Evolutionary conservation across 2,888 invertebrate species (phyloP).

Genomic region (Troides oblongomaculatus): DNA sequence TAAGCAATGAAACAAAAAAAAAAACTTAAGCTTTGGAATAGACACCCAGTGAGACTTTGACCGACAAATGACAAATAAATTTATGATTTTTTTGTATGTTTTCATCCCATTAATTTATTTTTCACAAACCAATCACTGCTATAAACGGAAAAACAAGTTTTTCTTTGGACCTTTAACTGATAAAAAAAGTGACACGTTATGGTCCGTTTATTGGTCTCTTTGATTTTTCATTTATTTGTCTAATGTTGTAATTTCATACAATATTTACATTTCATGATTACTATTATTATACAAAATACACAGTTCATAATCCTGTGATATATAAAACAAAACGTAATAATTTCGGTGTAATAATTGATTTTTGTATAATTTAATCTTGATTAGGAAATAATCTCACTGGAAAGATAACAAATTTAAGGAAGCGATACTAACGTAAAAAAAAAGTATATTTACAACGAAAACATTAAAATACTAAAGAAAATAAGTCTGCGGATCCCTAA

Average conservation of each 20-base stretch:
- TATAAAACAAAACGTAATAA: neutral
- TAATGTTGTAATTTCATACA: constrained; percentile 1
- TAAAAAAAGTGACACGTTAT: constrained; percentile 17
- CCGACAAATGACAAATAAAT: constrained; percentile 14
- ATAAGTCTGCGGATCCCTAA: constrained; percentile 56
- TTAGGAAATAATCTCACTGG: constrained; percentile 51
- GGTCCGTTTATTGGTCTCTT: constrained; percentile 25
- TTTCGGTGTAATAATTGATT: neutral
- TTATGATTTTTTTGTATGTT: neutral
- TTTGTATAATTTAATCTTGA: neutral
- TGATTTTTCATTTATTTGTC: constrained; percentile 24
- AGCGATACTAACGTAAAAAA: constrained; percentile 39
- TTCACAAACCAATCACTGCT: constrained; percentile 3
- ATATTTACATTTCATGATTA: constrained; percentile 10
- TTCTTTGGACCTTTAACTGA: constrained; percentile 4
- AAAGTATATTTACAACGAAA: constrained; percentile 54
- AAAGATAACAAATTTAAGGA: constrained; percentile 48
- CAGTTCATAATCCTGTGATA: constrained; percentile 3
- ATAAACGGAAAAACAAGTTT: neutral
- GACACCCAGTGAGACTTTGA: constrained; percentile 64
- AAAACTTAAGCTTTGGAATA: constrained; percentile 74
- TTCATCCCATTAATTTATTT: constrained; percentile 4
- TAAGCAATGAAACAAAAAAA: constrained; percentile 67
- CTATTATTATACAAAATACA: constrained; percentile 3
- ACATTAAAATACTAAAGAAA: constrained; percentile 44